Evolutionary conservation across 2,888 invertebrate genomes (phyloP), one percentile per base, ranked within the genome.

Genomic region (Nymphalis polychloros): DNA sequence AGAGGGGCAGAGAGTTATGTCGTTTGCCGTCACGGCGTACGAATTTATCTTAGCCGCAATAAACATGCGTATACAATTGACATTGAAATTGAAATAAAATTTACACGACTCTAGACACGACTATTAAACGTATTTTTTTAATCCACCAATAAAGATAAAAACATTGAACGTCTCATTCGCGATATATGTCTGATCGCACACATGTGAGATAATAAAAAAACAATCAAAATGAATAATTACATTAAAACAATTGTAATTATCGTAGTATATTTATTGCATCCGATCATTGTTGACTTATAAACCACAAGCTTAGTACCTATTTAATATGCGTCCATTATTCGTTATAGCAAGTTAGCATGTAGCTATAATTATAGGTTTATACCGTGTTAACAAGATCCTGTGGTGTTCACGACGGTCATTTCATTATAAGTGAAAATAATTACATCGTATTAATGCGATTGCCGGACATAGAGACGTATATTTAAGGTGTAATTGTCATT

Each of bases 181-280:
- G 13, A 41, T 41, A 41, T 10, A 41, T 13, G 41, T 13, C 13
- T 41, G 13, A 4, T 10, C 13, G 0, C 41, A 4, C 3, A 41
- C 41, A 41, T 41, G 41, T 10, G 4, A 41, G 41, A 41, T 10
- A 23, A 1, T 1, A 13, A 13, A 23, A 52, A 23, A 1, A 52
- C 23, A 52, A 23, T 52, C 16, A 13, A 20, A 23, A 20, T 52
- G 52, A 52, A 52, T 52, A 52, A 52, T 52, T 23, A 52, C 52
- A 52, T 52, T 23, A 52, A 52, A 52, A 52, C 52, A 52, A 16
- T 52, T 52, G 52, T 52, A 52, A 52, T 20, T 52, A 52, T 23
- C 13, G 16, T 3, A 10, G 8, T 27, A 52, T 52, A 52, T 52
- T 52, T 52, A 52, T 52, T 23, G 19, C 50, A 52, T 52, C 52